phyloP scores from a whole-genome alignment of 2,888 invertebrate genomes.

The Himalopsyche tibetana region DNA sequence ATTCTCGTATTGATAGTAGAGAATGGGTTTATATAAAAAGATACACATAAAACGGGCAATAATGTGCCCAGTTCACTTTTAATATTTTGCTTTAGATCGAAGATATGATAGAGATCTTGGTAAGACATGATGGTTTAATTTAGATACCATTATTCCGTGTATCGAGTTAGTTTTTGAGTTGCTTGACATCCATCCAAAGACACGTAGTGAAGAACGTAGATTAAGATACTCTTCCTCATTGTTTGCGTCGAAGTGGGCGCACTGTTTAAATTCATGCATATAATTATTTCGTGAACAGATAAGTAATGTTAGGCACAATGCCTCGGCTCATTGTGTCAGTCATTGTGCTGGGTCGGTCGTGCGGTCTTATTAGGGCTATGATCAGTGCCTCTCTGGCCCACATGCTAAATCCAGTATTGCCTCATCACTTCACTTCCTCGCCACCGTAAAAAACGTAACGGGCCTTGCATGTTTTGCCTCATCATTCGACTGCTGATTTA shows the following conservation, averaged over 20 bases:
- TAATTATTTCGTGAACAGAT: conserved; percentile 24
- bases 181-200: background rate
- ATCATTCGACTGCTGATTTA: background rate
- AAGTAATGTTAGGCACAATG: conserved; percentile 35
- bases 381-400: conserved; percentile 10
- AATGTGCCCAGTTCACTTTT: no score
- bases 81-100: no score
- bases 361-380: conserved; percentile 18
- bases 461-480: background rate
- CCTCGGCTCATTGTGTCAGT: conserved; percentile 24
- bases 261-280: background rate
- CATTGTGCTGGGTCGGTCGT: conserved; percentile 35
- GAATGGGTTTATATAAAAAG: no score
- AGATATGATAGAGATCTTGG: no score
- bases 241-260: conserved; percentile 2
- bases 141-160: no score
- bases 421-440: background rate
- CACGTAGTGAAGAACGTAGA: background rate
- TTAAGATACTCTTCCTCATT: conserved; percentile 4
- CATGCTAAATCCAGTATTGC: conserved; percentile 37
- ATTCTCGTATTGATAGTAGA: no score
- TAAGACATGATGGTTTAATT: no score
- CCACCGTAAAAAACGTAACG: background rate
- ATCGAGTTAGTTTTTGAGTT: background rate
- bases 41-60: no score